A percentile compares a stretch with the other conserved stretches of the same genome.
Evolutionary conservation across 2,888 invertebrate species (phyloP).

Genomic region (Acheta domesticus): DNA sequence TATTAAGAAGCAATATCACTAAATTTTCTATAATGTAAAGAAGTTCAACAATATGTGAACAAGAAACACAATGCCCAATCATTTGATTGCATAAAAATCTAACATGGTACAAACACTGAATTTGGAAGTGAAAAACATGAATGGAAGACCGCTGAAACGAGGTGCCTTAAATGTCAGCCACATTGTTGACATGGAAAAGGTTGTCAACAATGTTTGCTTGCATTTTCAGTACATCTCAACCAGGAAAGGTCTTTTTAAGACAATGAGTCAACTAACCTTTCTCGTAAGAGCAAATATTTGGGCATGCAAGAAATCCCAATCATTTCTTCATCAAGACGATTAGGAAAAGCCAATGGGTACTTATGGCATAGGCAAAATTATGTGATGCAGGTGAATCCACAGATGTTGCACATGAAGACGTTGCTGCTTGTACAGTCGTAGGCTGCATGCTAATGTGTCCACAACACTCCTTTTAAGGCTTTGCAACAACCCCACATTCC

Average conservation of each 20-base stretch:
- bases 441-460: neutral
- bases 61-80: neutral
- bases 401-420: neutral
- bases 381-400: constrained; percentile 5
- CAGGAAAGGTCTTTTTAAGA: too few species aligned
- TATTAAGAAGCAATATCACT: neutral
- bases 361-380: neutral
- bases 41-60: constrained; percentile 5
- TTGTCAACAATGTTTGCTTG: neutral
- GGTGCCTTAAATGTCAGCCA: neutral
- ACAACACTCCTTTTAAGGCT: neutral
- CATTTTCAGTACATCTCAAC: too few species aligned
- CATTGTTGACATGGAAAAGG: neutral
- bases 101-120: neutral
- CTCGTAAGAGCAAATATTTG: neutral
- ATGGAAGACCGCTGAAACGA: constrained; percentile 10
- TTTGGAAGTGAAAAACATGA: neutral
- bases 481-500: constrained; percentile 9
- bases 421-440: neutral
- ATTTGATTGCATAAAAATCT: neutral
- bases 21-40: constrained; percentile 9
- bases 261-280: too few species aligned
- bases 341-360: neutral
- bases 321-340: neutral
- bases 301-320: neutral